Evolutionary conservation across 2,113 vertebrate species (phyloP).

Genomic region (Gadus macrocephalus): DNA sequence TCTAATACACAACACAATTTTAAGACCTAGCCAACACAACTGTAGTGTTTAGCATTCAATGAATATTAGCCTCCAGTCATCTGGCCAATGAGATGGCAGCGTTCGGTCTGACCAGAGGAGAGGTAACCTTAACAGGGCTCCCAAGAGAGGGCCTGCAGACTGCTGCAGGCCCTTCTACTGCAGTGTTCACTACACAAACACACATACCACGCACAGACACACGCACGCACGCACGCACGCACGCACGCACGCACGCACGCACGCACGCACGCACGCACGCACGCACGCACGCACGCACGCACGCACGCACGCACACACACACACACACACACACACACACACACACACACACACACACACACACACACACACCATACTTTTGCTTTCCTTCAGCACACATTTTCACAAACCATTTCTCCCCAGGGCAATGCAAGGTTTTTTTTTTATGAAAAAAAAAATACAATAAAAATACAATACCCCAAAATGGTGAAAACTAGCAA

Average conservation of each 20-base stretch:
- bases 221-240: slow-evolving; percentile 3
- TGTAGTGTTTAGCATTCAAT: not conserved
- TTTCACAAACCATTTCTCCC: no score
- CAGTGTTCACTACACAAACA: not conserved
- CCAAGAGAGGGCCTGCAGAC: no score
- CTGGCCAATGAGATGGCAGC: not conserved
- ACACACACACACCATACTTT: slow-evolving; percentile 9
- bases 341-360: slow-evolving; percentile 10
- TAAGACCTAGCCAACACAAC: no score
- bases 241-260: slow-evolving; percentile 1
- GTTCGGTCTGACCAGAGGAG: not conserved
- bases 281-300: slow-evolving; percentile 6
- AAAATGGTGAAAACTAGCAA: no score
- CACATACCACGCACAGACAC: slow-evolving; percentile 7
- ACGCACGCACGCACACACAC: slow-evolving; percentile 6
- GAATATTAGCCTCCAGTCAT: not conserved
- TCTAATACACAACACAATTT: no score
- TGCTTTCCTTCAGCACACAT: no score
- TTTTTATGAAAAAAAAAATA: no score
- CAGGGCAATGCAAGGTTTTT: no score
- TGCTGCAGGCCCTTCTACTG: no score
- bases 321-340: not conserved
- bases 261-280: slow-evolving; percentile 5
- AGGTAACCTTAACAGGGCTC: not conserved
- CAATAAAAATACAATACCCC: no score